phyloP scores from a whole-genome alignment of 2,888 invertebrate species.

The Coleophora deauratella region DNA sequence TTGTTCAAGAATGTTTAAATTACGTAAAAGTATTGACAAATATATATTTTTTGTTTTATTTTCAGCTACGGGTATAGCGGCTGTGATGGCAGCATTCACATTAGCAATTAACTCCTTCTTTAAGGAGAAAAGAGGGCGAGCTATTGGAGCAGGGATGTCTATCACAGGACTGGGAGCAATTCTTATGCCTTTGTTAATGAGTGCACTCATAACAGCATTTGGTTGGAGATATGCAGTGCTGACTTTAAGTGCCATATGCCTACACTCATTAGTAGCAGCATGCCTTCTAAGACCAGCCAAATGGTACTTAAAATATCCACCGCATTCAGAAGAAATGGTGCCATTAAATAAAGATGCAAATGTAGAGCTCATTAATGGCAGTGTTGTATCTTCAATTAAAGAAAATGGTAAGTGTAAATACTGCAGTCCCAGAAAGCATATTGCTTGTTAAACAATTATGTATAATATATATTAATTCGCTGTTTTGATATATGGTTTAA shows the following conservation, averaged over 20 bases:
- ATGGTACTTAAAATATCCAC: constrained; percentile 74
- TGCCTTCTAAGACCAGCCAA: constrained; percentile 78
- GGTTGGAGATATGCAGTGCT: constrained; percentile 76
- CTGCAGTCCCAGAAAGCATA: no score
- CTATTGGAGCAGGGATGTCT: constrained; percentile 77
- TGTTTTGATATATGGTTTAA: no score
- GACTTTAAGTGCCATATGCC: constrained; percentile 75
- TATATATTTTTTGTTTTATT: constrained; percentile 61
- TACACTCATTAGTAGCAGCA: constrained; percentile 76
- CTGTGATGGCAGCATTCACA: constrained; percentile 75
- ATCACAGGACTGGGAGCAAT: constrained; percentile 80
- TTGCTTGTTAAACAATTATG: no score
- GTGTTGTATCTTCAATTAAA: constrained; percentile 35
- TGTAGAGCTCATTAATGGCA: constrained; percentile 44
- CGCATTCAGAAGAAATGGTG: constrained; percentile 39
- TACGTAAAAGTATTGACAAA: constrained; percentile 20
- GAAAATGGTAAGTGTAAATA: constrained; percentile 32
- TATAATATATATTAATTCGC: neutral
- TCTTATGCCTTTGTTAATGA: constrained; percentile 76
- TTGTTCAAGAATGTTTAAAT: no score
- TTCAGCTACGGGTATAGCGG: constrained; percentile 76
- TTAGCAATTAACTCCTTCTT: constrained; percentile 80
- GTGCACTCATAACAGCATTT: constrained; percentile 68
- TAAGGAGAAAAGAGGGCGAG: constrained; percentile 74
- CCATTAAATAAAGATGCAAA: constrained; percentile 44